Conservation (phyloP, 2,888 invertebrate species). For the Desoria tigrina region DNA sequence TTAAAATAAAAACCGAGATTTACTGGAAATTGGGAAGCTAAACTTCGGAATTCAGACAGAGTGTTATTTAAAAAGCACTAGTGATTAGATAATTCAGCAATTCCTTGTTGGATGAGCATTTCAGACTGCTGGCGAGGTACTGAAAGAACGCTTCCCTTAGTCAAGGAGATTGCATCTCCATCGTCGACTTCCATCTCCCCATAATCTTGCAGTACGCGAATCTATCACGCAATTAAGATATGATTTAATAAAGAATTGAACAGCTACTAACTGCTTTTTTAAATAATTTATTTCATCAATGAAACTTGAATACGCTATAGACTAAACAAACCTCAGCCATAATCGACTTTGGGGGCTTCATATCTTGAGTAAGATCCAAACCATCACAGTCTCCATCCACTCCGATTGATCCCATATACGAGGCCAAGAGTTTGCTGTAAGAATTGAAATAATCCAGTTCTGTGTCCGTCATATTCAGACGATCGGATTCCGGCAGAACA, state of each 20-base stretch:
- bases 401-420: slow-evolving; percentile 87
- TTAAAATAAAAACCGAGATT: no score
- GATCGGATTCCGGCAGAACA: slow-evolving; percentile 81
- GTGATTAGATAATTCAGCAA: slow-evolving; percentile 63
- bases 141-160: slow-evolving; percentile 88
- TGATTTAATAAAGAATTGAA: no score
- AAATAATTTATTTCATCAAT: no score
- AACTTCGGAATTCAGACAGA: no score
- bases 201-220: slow-evolving; percentile 81
- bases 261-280: no score
- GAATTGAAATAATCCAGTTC: slow-evolving; percentile 86
- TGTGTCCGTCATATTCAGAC: slow-evolving; percentile 73
- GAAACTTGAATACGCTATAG: background rate
- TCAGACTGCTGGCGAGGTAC: slow-evolving; percentile 86
- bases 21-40: no score
- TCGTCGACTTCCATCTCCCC: slow-evolving; percentile 92
- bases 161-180: slow-evolving; percentile 82
- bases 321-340: slow-evolving; percentile 78
- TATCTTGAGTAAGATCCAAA: slow-evolving; percentile 81
- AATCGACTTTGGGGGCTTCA: slow-evolving; percentile 87
- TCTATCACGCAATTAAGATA: no score
- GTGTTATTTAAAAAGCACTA: no score
- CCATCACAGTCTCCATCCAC: slow-evolving; percentile 78
- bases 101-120: slow-evolving; percentile 83
- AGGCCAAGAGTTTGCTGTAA: slow-evolving; percentile 81